These are phyloP conservation scores for Phaethornis superciliosus DNA, from an alignment of 2,113 vertebrate species.

Conservation along the genomic window DNA sequence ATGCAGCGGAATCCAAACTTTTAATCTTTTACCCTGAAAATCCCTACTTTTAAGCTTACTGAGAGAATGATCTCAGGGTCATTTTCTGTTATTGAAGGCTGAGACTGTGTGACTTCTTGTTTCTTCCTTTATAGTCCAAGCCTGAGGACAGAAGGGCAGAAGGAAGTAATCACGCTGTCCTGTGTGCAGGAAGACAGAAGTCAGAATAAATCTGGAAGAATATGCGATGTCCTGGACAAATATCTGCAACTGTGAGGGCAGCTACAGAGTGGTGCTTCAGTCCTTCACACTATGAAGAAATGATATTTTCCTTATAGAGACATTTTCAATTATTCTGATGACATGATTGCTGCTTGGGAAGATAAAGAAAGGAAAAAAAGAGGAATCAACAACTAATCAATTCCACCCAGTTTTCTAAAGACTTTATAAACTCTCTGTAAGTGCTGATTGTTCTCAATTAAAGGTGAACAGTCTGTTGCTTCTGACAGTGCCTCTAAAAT, in stretches of 20 bases:
- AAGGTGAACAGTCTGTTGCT: not conserved
- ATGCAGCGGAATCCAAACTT: not conserved
- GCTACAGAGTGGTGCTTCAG: not conserved
- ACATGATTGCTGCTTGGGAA: not conserved
- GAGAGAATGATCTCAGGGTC: not conserved
- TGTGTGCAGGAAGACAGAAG: not conserved
- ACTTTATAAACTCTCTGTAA: not conserved
- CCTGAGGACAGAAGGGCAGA: not conserved
- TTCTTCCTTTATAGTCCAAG: not conserved
- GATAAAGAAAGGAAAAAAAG: slow-evolving; percentile 10
- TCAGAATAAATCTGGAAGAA: not conserved
- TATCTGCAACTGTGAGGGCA: not conserved
- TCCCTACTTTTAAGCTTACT: not conserved
- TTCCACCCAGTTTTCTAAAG: slow-evolving; percentile 11
- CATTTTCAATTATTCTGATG: not conserved
- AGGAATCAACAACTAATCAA: not conserved
- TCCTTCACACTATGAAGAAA: not conserved
- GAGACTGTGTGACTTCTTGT: not conserved
- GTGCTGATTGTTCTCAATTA: not conserved
- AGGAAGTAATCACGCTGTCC: not conserved
- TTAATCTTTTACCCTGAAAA: not conserved
- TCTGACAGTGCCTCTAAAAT: not conserved
- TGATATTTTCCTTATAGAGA: not conserved
- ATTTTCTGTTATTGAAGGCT: not conserved
- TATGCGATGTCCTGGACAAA: not conserved